phyloP scores from a whole-genome alignment of 2,888 invertebrate genomes.

The Acanthosepion esculentum region DNA sequence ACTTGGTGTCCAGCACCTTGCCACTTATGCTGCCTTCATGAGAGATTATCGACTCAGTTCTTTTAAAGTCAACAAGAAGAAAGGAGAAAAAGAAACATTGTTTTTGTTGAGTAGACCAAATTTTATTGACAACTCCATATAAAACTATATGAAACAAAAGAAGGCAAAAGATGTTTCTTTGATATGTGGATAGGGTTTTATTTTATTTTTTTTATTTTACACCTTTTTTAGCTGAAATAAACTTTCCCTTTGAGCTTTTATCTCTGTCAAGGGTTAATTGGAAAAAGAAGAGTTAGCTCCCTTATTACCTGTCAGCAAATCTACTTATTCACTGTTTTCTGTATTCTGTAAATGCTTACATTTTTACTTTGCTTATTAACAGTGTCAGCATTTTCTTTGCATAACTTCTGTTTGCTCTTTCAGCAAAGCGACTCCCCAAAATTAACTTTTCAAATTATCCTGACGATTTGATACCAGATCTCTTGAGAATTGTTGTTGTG shows the following conservation, averaged over 20 bases:
- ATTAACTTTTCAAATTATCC: not conserved
- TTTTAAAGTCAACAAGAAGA: not conserved
- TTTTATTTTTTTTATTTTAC: not conserved
- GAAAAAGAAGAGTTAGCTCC: not conserved
- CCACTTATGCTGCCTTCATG: not conserved
- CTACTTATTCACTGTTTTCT: not conserved
- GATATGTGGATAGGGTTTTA: not conserved
- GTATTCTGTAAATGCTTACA: not conserved
- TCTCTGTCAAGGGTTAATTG: not conserved
- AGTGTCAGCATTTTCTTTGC: not conserved
- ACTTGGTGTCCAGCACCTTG: not conserved
- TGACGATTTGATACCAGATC: not conserved
- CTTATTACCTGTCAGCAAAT: not conserved
- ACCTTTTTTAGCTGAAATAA: not conserved
- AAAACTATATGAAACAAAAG: not conserved
- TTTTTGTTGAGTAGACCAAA: slow-evolving; percentile 16
- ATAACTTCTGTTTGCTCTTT: not conserved
- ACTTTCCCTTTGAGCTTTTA: not conserved
- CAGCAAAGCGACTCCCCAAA: not conserved
- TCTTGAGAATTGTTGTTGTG: not conserved
- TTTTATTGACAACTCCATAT: not conserved
- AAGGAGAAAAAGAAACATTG: not conserved
- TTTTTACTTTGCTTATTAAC: not conserved
- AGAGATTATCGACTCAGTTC: not conserved
- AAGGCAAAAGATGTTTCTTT: not conserved